Evolutionary conservation across 2,797 vertebrate genomes (phyloP), one percentile per base, ranked within the genome.

Genomic region (Aplochiton taeniatus): DNA sequence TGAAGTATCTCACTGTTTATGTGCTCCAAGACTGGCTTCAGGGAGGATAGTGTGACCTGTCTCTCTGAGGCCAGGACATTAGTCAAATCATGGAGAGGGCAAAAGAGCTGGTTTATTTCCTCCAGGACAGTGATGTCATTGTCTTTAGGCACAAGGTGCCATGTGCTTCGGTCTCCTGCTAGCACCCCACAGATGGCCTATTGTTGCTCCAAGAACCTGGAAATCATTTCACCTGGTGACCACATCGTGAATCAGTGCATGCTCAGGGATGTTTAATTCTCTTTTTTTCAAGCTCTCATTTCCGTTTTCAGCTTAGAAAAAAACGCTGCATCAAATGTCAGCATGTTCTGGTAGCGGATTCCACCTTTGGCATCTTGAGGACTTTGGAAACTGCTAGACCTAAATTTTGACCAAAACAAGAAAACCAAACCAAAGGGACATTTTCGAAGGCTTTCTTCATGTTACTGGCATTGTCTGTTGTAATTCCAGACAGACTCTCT

Each of bases 101-200:
- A 0, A n/a, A 74, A 19, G 42, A 70, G 17, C 54, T 70, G 47
- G 1, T n/a, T 12, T 4, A 70, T 9, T 13, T 66, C n/a, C 56
- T 67, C 68, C 44, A 67, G 6, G 5, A 18, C 42, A 31, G 13
- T 18, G 8, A 52, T 20, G 57, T 61, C 19, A 19, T 10, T 56
- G 20, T 67, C 57, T 42, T 68, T 70, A n/a, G 61, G 64, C 75
- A 77, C 62, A 0, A 60, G 58, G 72, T 74, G 46, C 49, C 62
- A 63, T 9, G 58, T 49, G 49, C 7, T 50, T 43, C 56, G 67
- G 46, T 75, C 72, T 71, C 61, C 70, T 68, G 74, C 78, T 70
- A 67, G 51, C 11, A 49, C 42, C 14, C 31, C 56, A 69, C 82
- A 80, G 72, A 82, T 63, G 58, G 80, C 56, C 65, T 69, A 58